Base-by-base conservation (phyloP, 1,140 invertebrate genomes). In the Trissolcus basalis region DNA sequence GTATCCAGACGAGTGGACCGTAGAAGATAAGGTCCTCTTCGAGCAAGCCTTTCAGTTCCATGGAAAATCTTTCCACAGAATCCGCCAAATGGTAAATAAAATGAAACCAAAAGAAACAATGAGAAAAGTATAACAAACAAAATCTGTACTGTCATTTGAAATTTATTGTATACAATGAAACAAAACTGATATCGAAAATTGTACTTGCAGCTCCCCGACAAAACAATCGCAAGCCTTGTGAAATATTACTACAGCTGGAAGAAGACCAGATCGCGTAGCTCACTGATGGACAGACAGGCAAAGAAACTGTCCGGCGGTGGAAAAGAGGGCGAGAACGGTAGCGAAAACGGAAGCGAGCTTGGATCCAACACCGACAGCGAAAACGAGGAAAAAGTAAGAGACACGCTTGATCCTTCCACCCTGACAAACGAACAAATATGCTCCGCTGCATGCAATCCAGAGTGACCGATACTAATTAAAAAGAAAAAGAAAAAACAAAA, bases 221-320 rank as follows among this genome's bases (percentile, higher is more conserved):
- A 99, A 89, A 95, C 96, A 47, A 98, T 99, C 80, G 95, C 97
- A 19, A 96, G 94, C 81, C 89, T 99, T 77, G 97, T 99, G 0
- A 98, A 98, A 87, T 98, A 98, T 88, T 99, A 99, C 86, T 99
- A 99, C 85, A 96, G 95, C 78, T 99, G 97, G 97, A 99, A 99
- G 85, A 99, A 98, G 84, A 97, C 96, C 9, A 90, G 96, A 82
- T 94, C 94, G 79, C 91, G 96, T 48, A 96, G 94, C 49, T 98
- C 96, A 82, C 88, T 98, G 15, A 98, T 99, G 95, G 97, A 99
- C 87, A 90, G 93, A 58, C 94, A 96, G 86, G 94, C 93, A 1
- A 91, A 92, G 83, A 95, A 91, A 89, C 89, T 93, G 78, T 92
- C 89, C 10, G 89, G 89, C 79, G 88, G 88, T 35, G 85, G 88